A percentile compares a stretch with the other conserved stretches of the same genome.
These are phyloP conservation scores for Biston stratarius DNA, from an alignment of 2,888 invertebrate genomes.

Conservation along the genomic window DNA sequence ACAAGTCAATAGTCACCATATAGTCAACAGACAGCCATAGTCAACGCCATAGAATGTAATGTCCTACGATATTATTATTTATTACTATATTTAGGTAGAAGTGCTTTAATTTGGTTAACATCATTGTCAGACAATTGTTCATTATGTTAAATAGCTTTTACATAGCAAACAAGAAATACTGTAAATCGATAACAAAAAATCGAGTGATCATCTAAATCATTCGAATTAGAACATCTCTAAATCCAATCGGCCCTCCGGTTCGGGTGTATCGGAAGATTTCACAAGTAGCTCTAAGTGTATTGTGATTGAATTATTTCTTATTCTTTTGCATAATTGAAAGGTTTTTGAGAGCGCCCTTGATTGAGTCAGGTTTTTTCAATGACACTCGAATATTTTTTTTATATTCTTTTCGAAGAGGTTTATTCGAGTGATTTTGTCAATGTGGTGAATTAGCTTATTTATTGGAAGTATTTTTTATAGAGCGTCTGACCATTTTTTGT, in stretches of 20 bases:
- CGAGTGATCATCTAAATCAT: neutral
- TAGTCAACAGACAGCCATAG: too few species aligned
- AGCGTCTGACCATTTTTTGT: neutral
- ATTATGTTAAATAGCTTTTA: too few species aligned
- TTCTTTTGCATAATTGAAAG: conserved; percentile 45
- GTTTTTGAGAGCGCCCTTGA: conserved; percentile 41
- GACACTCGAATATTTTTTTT: conserved; percentile 17
- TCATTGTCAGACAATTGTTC: too few species aligned
- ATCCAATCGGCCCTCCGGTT: conserved; percentile 11
- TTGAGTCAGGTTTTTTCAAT: conserved; percentile 40
- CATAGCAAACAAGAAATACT: too few species aligned
- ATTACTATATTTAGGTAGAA: too few species aligned
- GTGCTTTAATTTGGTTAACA: too few species aligned
- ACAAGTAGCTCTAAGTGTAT: conserved; percentile 38
- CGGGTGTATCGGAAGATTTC: conserved; percentile 42
- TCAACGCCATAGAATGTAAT: too few species aligned
- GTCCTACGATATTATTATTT: too few species aligned
- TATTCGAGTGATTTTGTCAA: conserved; percentile 17
- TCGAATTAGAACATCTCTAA: conserved; percentile 4
- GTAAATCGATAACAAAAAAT: neutral
- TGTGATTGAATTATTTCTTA: conserved; percentile 47
- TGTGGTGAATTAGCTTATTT: conserved; percentile 20
- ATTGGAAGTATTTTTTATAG: conserved; percentile 12
- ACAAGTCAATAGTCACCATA: too few species aligned
- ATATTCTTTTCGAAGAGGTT: conserved; percentile 14